Evolutionary conservation across 2,113 vertebrate genomes (phyloP), one percentile per base, ranked within the genome.

Genomic region (Periophthalmus modestus): DNA sequence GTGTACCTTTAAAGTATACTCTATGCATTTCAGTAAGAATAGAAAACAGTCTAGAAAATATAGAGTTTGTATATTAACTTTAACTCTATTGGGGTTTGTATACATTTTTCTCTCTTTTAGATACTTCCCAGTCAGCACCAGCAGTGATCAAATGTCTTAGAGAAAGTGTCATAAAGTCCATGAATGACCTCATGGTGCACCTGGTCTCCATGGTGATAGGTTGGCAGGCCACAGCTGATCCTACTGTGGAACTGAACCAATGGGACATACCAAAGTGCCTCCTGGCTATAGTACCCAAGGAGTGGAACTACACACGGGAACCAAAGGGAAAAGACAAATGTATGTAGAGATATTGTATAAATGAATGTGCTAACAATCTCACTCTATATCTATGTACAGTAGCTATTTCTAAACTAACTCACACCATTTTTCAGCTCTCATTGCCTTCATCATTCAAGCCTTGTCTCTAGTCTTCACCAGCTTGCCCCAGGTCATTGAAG

Each of bases 401-500:
- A 21, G 7, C 9, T 28, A 52, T 70, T 68, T 75, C 2, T 19
- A 19, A 39, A 55, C n/a, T 72, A 68, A 39, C 19, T 34, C 6
- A 24, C 24, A 46, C 62, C 55, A 10, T 57, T 65, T 78, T 77
- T 62, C 85, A 98, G 96, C 93, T 83, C 89, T 92, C 80, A 92
- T 89, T 77, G 92, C 88, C 67, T 90, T 95, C 87, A 91, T 92
- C 81, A 92, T 95, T 88, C 95, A 97, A 90, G 95, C 95, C 77
- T 84, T 98, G 67, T 96, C 96, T 91, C 95, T 96, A 94, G 91
- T 98, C 90, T 96, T 98, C 92, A 94, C 94, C 92, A 95, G 96
- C 92, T 94, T 98, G 91, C 96, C 96, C 82, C 92, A 93, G 48
- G 93, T 94, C 79, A 95, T 98, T 90, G 95, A 95, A 85, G 96